Base-by-base conservation (phyloP, 2,888 invertebrate genomes). In the Drosophila helvetica region DNA sequence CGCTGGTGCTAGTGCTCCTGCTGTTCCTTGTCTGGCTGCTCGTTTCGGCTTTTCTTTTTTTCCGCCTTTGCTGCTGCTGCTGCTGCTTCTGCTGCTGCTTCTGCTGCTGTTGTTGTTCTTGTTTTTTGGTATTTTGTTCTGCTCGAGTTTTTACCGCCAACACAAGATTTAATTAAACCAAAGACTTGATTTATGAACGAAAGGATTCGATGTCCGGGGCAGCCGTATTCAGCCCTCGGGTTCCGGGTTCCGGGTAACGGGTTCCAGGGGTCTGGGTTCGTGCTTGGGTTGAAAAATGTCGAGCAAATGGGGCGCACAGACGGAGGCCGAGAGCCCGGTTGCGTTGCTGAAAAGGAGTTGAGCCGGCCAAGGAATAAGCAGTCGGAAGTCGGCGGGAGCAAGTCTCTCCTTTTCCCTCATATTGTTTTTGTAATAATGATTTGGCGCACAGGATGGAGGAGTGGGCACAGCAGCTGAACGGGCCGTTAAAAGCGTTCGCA, bases 131-230 rank as follows among this genome's bases (percentile, higher is more conserved):
- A 57, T 59, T 69, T 80, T 69, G 68, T 77, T 80, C 54, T 70
- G 69, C 69, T 70, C 62, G 81, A 81, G 75, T 79, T 87, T 88
- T 88, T 87, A 91, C 92, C 91, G 91, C 92, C 91, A 92, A 90
- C 91, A 90, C 92, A 92, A 92, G 92, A 92, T 92, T 92, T 92
- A 92, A 92, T 92, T 92, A 92, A 92, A 92, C 91, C 92, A 91
- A 91, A 90, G 91, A 92, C 92, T 92, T 92, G 92, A 92, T 92
- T 92, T 92, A 92, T 92, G 91, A 90, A 79, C 89, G 79, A 89
- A 89, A 89, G 88, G 88, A 88, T 88, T 89, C 87, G 80, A 79
- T 83, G 86, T 80, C 75, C 78, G 79, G 80, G 38, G 75, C 74
- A 67, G 76, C 63, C 67, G 74, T 73, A 72, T 59, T 60, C 73